Evolutionary conservation across 2,113 vertebrate species (phyloP).

Genomic region (Tangachromis dhanisi): DNA sequence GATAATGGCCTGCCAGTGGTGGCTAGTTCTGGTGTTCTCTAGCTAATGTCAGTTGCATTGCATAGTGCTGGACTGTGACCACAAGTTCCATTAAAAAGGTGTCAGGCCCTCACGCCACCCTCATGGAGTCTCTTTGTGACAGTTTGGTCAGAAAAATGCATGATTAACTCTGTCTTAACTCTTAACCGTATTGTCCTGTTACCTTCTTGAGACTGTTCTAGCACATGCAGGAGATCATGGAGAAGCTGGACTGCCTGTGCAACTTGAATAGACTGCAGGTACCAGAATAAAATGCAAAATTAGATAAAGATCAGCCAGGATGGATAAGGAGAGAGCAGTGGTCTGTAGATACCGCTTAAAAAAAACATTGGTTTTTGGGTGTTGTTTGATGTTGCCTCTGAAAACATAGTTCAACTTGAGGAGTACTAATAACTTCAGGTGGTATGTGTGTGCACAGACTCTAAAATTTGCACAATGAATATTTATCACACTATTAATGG

Average conservation of each 20-base stretch:
- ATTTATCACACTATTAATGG: not conserved
- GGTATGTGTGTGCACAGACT: not conserved
- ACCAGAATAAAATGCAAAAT: not conserved
- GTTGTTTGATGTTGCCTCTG: not conserved
- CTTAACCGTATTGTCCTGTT: not conserved
- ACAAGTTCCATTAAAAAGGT: not conserved
- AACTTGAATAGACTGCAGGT: not conserved
- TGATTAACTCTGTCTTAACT: not conserved
- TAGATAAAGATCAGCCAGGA: not conserved
- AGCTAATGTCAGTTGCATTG: not conserved
- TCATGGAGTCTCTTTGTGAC: not conserved
- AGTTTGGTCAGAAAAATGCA: not conserved
- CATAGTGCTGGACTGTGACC: not conserved
- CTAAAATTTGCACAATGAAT: not conserved
- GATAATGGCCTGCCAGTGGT: not conserved
- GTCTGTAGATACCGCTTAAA: fast-evolving
- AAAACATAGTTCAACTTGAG: not conserved
- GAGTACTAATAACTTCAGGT: not conserved
- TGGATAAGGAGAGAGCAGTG: not conserved
- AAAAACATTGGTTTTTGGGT: not conserved
- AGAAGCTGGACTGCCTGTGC: not conserved
- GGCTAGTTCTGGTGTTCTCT: not conserved
- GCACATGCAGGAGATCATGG: not conserved
- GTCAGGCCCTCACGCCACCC: not conserved
- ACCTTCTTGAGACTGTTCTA: not conserved